Conservation (phyloP, 2,888 invertebrate species). For the Parnassius glacialis region DNA sequence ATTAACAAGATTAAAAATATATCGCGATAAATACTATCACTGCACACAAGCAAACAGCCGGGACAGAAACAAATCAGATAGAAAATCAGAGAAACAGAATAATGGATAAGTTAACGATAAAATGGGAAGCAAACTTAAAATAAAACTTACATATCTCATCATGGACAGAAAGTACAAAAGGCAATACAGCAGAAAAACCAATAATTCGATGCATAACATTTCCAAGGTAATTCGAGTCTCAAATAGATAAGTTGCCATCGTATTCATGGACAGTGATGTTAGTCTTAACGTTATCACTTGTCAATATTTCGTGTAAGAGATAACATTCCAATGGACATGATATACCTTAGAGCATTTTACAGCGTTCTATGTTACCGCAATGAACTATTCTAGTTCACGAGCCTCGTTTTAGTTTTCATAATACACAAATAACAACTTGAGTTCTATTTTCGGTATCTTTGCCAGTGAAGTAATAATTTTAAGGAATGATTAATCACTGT, state of each 20-base stretch:
- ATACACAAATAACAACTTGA: no score
- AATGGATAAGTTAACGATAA: no score
- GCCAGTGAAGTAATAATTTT: no score
- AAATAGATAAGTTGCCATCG: constrained; percentile 8
- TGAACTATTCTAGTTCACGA: no score
- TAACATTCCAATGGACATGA: neutral
- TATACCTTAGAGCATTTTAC: no score
- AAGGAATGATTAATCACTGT: no score
- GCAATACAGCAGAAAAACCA: constrained; percentile 27
- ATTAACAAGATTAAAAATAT: neutral
- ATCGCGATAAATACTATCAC: neutral
- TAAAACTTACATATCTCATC: constrained; percentile 26
- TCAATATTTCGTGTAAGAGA: constrained; percentile 7
- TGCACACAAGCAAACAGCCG: neutral
- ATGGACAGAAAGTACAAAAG: constrained; percentile 18
- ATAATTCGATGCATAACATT: constrained; percentile 29
- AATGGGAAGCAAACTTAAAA: neutral
- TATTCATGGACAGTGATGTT: neutral
- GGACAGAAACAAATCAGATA: neutral
- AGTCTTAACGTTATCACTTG: constrained; percentile 1
- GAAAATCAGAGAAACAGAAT: neutral
- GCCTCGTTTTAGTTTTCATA: no score
- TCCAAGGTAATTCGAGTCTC: constrained; percentile 22
- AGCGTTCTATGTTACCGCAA: no score
- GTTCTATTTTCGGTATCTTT: no score